phyloP scores from a whole-genome alignment of 2,113 vertebrate species.

The Psammodynastes pulverulentus region DNA sequence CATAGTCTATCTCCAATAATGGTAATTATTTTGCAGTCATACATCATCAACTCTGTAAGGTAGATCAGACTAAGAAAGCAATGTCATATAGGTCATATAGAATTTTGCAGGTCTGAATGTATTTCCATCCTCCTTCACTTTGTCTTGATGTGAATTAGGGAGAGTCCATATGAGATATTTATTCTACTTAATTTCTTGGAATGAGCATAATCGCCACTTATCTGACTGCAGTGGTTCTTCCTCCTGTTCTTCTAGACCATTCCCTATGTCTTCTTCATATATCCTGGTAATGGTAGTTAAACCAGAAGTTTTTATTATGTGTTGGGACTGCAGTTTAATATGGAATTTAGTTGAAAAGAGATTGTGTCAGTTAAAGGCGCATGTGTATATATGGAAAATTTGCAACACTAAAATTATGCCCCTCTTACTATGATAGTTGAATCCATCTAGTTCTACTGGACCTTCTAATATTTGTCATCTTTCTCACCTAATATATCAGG shows the following conservation, averaged over 20 bases:
- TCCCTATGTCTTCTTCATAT: not conserved
- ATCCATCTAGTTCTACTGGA: not conserved
- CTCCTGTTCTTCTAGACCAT: too few species aligned
- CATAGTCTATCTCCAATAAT: constrained; percentile 41
- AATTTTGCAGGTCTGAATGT: too few species aligned
- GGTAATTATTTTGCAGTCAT: constrained; percentile 37
- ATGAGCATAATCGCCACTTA: too few species aligned
- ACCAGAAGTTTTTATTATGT: not conserved
- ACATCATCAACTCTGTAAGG: not conserved
- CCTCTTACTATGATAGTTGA: not conserved
- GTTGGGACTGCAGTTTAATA: not conserved
- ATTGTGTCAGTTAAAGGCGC: not conserved
- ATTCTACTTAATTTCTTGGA: too few species aligned
- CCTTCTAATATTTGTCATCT: not conserved
- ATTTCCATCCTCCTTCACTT: too few species aligned
- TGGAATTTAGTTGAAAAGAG: not conserved
- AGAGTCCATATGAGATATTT: too few species aligned
- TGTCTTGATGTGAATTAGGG: too few species aligned
- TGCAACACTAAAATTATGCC: not conserved
- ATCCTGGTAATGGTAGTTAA: not conserved
- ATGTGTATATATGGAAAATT: not conserved
- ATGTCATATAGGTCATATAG: too few species aligned
- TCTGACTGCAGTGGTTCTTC: too few species aligned
- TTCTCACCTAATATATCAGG: too few species aligned
- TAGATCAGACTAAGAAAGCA: not conserved